A percentile compares a stretch with the other conserved stretches of the same genome.
Conservation (phyloP, 2,797 vertebrate genomes). For the Xyrichtys novacula region DNA sequence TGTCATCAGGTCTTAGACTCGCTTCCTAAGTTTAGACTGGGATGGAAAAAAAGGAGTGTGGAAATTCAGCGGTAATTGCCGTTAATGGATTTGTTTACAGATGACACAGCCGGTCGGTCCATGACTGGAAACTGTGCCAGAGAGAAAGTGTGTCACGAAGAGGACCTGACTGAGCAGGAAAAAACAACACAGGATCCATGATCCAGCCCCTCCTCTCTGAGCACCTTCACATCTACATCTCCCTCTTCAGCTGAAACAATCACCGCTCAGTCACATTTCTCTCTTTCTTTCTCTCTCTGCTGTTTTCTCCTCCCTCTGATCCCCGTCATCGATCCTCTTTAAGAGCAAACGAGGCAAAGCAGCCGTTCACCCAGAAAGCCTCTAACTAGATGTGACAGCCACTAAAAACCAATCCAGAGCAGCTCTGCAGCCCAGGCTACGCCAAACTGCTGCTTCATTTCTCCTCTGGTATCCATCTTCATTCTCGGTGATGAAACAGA, state of each 20-base stretch:
- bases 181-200: too few relatives aligned
- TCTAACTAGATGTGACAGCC: constrained; percentile 71
- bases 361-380: constrained; percentile 38
- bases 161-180: background rate
- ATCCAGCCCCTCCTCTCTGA: background rate
- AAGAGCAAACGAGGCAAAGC: constrained; percentile 65
- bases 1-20: constrained; percentile 18
- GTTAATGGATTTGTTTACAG: constrained; percentile 41
- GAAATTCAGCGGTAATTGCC: background rate
- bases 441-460: constrained; percentile 37
- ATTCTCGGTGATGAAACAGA: constrained; percentile 23
- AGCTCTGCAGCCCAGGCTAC: constrained; percentile 26
- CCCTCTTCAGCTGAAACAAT: constrained; percentile 10
- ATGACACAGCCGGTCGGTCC: background rate
- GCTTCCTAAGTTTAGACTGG: constrained; percentile 1
- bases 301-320: constrained; percentile 41
- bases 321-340: constrained; percentile 68
- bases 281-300: background rate
- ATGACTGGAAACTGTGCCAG: constrained; percentile 30
- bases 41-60: background rate
- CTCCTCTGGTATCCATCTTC: constrained; percentile 39
- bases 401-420: constrained; percentile 62
- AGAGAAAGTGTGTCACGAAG: constrained; percentile 61
- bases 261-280: constrained; percentile 7
- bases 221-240: constrained; percentile 8